These are phyloP conservation scores for Liparis tanakae DNA, from an alignment of 2,797 vertebrate species.

Conservation along the genomic window DNA sequence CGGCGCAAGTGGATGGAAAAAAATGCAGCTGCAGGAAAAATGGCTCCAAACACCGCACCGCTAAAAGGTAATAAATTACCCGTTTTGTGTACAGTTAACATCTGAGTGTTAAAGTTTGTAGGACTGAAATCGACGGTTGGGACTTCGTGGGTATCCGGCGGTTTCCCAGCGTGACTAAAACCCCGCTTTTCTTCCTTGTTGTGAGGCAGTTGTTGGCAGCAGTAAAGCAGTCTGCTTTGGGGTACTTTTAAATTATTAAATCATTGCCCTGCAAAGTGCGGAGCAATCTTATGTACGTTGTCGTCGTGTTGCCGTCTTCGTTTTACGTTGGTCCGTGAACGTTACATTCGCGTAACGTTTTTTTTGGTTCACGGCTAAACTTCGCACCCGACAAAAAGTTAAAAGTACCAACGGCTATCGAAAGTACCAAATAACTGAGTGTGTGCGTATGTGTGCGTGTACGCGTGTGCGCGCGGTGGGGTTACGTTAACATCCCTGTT, in stretches of 20 bases:
- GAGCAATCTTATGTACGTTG: background rate
- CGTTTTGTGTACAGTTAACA: background rate
- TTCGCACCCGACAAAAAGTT: background rate
- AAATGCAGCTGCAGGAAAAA: constrained; percentile 83
- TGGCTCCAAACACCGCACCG: constrained; percentile 78
- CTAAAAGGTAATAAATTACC: constrained; percentile 76
- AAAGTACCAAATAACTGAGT: background rate
- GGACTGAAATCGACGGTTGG: background rate
- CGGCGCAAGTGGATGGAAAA: constrained; percentile 77
- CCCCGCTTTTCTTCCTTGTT: constrained; percentile 51
- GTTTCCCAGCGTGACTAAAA: constrained; percentile 14
- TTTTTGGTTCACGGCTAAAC: background rate
- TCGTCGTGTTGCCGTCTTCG: background rate
- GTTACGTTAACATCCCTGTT: background rate
- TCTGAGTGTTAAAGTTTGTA: constrained; percentile 27
- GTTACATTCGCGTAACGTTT: background rate
- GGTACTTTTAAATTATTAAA: constrained; percentile 70
- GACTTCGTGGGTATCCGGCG: background rate
- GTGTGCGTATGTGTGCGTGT: no score
- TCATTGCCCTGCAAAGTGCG: constrained; percentile 37
- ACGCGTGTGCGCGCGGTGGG: no score
- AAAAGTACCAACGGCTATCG: background rate
- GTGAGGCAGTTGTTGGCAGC: constrained; percentile 51
- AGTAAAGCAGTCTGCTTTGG: constrained; percentile 23
- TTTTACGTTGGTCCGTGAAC: background rate